Conservation (phyloP, 2,113 vertebrate genomes). For the Serilophus lunatus region DNA sequence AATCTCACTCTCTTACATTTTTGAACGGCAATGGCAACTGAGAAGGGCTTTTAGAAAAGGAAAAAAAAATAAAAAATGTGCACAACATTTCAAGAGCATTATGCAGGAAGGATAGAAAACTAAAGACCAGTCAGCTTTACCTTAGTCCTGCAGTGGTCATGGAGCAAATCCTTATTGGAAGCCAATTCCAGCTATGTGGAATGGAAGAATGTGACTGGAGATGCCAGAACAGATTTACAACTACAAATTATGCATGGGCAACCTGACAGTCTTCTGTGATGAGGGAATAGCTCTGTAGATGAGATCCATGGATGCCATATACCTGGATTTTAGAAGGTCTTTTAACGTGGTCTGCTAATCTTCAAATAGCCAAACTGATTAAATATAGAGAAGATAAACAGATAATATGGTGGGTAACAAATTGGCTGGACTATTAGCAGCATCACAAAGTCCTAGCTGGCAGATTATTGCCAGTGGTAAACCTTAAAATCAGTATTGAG, state of each 20-base stretch:
- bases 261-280: neutral
- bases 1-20: neutral
- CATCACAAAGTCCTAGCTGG: neutral
- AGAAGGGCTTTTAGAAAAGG: neutral
- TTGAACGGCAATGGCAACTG: neutral
- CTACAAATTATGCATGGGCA: neutral
- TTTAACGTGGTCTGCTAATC: neutral
- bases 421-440: neutral
- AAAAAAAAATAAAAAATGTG: neutral
- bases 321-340: neutral
- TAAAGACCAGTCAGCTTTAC: neutral
- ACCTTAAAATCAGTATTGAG: neutral
- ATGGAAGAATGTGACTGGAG: neutral
- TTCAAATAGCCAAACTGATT: neutral
- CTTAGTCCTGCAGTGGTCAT: neutral
- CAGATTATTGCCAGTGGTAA: neutral
- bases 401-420: neutral
- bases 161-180: neutral
- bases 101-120: neutral
- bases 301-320: neutral
- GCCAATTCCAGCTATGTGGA: neutral
- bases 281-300: neutral
- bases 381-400: neutral
- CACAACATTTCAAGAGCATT: neutral
- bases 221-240: neutral